A percentile compares a stretch with the other conserved stretches of the same genome.
These are phyloP conservation scores for Caenorhabditis zanzibari DNA, from an alignment of 2,888 invertebrate species.

Conservation along the genomic window DNA sequence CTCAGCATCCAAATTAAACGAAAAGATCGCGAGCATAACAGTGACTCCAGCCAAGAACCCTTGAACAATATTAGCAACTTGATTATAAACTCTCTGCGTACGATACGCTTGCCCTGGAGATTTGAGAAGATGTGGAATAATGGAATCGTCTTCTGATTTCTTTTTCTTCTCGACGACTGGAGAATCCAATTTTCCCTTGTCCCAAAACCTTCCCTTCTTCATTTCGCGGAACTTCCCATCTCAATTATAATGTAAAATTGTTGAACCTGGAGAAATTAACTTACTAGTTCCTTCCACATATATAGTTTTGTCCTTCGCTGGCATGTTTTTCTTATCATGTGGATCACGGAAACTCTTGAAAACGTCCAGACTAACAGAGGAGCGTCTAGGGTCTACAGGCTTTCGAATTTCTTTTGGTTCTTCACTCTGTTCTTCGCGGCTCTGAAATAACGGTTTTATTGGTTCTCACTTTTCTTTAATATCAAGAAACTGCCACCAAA, in stretches of 20 bases:
- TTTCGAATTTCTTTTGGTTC: constrained; percentile 1
- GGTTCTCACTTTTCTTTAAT: no score
- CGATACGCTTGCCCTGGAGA: constrained; percentile 49
- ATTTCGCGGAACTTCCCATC: constrained; percentile 56
- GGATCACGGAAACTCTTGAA: constrained; percentile 58
- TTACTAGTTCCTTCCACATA: constrained; percentile 56
- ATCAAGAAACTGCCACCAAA: background rate
- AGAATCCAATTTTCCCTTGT: background rate
- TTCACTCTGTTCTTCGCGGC: constrained; percentile 14
- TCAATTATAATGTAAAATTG: background rate
- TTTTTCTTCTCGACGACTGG: constrained; percentile 3
- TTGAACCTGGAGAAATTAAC: background rate
- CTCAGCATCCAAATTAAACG: constrained; percentile 74
- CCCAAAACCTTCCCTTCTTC: constrained; percentile 53
- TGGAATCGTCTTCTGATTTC: constrained; percentile 18
- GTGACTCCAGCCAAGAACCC: constrained; percentile 77
- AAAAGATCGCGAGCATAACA: constrained; percentile 73
- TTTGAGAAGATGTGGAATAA: constrained; percentile 37
- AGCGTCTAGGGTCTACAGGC: constrained; percentile 46
- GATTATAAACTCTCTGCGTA: constrained; percentile 42
- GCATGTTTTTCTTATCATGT: constrained; percentile 42
- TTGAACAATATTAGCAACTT: constrained; percentile 56
- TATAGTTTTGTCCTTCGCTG: constrained; percentile 35
- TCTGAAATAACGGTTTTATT: constrained; percentile 24
- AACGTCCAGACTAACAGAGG: constrained; percentile 53